Evolutionary conservation across 2,797 vertebrate species (phyloP).

Genomic region (Ctenopoma multispine): DNA sequence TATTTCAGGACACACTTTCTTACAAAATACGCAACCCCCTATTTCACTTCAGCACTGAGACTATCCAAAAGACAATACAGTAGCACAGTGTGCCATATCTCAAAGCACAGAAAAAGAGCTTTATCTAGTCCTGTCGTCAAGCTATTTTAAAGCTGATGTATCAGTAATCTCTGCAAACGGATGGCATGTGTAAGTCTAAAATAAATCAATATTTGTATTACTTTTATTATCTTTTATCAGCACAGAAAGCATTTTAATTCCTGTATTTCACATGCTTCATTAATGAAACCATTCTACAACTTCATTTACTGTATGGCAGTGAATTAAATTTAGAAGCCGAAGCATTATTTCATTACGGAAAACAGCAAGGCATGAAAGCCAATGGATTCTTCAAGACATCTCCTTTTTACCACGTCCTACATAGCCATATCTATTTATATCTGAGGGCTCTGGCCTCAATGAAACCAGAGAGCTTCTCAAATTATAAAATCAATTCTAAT

Average conservation of each 20-base stretch:
- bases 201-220: slow-evolving; percentile 20
- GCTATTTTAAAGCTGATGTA: slow-evolving; percentile 17
- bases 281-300: slow-evolving; percentile 44
- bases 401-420: slow-evolving; percentile 60
- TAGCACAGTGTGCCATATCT: not conserved
- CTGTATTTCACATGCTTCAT: slow-evolving; percentile 32
- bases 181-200: not conserved
- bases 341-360: slow-evolving; percentile 67
- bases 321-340: slow-evolving; percentile 43
- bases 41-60: not conserved
- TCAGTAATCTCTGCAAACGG: slow-evolving; percentile 16
- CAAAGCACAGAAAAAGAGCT: not conserved
- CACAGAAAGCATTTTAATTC: not conserved
- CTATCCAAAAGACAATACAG: not conserved
- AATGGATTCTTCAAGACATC: slow-evolving; percentile 60
- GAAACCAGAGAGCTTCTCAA: slow-evolving; percentile 82
- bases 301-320: slow-evolving; percentile 72
- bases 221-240: slow-evolving; percentile 1
- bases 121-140: slow-evolving; percentile 3
- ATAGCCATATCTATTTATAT: slow-evolving; percentile 80
- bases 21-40: slow-evolving; percentile 20
- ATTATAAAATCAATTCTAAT: slow-evolving; percentile 87
- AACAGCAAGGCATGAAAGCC: slow-evolving; percentile 57
- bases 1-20: slow-evolving; percentile 39
- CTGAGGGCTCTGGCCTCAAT: slow-evolving; percentile 76